Base-by-base conservation (phyloP, 2,113 vertebrate species). In the Melanotaenia duboulayi region DNA sequence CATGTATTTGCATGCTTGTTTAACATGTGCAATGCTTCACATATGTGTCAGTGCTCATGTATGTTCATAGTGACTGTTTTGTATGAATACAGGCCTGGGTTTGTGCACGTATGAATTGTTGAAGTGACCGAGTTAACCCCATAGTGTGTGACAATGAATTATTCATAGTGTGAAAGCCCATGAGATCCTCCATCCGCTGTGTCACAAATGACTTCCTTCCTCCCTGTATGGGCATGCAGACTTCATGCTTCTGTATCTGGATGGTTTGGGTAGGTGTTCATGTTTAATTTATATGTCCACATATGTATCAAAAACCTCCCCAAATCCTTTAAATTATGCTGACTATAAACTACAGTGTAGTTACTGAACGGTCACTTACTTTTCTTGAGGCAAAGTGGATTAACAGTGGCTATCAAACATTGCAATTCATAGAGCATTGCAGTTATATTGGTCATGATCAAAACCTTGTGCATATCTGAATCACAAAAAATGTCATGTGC, bases 161-260 rank as follows among this genome's bases (percentile, higher is more conserved):
- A 92, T 92, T 90, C 87, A 91, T 89, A 4, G 22, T 12, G 49
- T 67, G 42, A 67, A 82, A 80, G 25, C 89, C 80, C 78, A 52
- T 23, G 87, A 87, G 87, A 86, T 65, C 11, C 46, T 46, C 75
- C 72, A 66, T 78, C 68, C 71, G 75, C 76, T 75, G 69, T 32
- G 79, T 79, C 76, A 87, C 87, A 90, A 90, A 87, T 82, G 80
- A 87, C 71, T 80, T 46, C 56, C 76, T 85, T 74, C 80, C 46
- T 67, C 49, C 16, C 40, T 35, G 50, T 65, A 55, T 62, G 72
- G 14, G 13, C 51, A 57, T 66, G 22, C 46, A 58, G 78, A 55
- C 76, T 57, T 78, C 65, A 84, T 13, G 55, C 83, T 68, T 71
- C 59, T 68, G 52, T 42, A 59, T 85, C 63, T 62, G 65, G 20